Conservation (phyloP, 2,888 invertebrate genomes). For the Branchellion lobata region DNA sequence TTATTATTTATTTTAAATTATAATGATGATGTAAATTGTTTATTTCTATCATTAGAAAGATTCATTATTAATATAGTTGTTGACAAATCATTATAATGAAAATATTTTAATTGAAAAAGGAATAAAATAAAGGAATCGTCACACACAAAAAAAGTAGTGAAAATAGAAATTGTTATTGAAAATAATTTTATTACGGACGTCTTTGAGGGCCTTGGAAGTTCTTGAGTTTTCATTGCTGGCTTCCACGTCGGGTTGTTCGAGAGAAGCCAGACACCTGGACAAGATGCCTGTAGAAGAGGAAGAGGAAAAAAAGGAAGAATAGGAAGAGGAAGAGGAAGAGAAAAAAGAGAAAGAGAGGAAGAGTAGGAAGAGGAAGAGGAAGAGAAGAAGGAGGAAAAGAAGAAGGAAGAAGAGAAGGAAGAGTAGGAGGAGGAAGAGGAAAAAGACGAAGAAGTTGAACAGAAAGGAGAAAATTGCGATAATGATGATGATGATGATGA, state of each 20-base stretch:
- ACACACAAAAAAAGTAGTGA: background rate
- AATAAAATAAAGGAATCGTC: no score
- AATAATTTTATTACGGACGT: background rate
- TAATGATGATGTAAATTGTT: constrained; percentile 1
- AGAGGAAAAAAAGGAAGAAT: no score
- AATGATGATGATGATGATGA: background rate
- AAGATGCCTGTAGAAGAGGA: constrained; percentile 75
- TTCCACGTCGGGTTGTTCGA: constrained; percentile 66
- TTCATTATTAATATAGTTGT: background rate
- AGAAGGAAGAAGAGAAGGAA: no score
- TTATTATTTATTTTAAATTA: background rate
- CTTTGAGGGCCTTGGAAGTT: constrained; percentile 73
- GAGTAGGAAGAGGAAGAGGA: no score
- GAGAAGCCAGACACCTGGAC: constrained; percentile 73
- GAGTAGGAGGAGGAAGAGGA: no score
- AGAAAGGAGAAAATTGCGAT: background rate
- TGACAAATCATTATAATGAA: no score
- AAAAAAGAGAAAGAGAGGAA: no score
- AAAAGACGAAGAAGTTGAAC: constrained; percentile 9
- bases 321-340: no score
- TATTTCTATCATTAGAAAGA: background rate
- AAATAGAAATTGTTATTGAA: background rate
- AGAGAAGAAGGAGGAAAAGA: no score
- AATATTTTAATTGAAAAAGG: no score
- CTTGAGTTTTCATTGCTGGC: constrained; percentile 58